Conservation (phyloP, 1,140 invertebrate genomes). For the Ceratitis capitata region DNA sequence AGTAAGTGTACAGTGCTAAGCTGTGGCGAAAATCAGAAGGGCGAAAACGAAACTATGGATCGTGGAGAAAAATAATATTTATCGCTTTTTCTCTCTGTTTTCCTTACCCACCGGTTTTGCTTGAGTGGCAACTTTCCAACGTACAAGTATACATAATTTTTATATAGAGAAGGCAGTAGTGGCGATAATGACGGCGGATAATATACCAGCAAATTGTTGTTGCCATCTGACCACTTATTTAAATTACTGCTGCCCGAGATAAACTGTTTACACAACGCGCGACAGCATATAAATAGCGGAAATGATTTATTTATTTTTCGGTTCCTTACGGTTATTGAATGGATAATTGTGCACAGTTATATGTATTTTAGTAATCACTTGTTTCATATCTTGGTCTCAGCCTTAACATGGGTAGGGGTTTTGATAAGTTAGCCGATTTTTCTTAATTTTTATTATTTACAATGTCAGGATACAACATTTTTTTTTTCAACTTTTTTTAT, state of each 20-base stretch:
- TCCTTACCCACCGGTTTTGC: neutral
- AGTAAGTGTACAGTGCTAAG: neutral
- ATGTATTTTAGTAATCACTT: no score
- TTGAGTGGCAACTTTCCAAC: conserved; percentile 26
- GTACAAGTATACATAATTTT: neutral
- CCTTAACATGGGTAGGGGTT: no score
- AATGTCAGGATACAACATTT: no score
- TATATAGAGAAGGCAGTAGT: neutral
- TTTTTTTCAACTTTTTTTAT: no score
- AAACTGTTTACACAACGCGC: conserved; percentile 3
- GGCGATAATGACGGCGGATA: neutral
- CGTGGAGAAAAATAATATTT: neutral
- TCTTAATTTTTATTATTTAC: no score
- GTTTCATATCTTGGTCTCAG: no score
- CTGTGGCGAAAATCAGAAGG: neutral
- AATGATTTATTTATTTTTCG: conserved; percentile 40
- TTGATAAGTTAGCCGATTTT: no score
- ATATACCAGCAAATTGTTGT: neutral
- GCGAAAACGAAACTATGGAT: neutral
- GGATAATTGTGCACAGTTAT: neutral
- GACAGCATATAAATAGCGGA: neutral
- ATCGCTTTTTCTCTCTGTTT: no score
- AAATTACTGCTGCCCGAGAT: neutral
- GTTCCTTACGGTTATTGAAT: conserved; percentile 29
- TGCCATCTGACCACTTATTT: neutral